These are phyloP conservation scores for Grapholita molesta DNA, from an alignment of 1,140 invertebrate species.

Conservation along the genomic window DNA sequence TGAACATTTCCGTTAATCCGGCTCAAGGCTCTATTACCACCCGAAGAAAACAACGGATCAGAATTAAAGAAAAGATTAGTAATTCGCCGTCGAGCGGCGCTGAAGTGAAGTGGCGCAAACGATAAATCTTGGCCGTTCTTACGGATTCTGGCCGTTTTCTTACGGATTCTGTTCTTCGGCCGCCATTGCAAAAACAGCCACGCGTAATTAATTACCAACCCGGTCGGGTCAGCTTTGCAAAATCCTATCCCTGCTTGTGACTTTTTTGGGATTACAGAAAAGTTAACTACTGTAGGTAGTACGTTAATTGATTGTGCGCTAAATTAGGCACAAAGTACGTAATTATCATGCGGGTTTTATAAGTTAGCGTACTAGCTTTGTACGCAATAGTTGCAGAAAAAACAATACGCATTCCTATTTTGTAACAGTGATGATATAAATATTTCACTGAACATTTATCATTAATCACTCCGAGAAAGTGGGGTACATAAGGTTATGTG, in stretches of 20 bases:
- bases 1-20: conserved; percentile 33
- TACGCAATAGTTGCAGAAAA: no score
- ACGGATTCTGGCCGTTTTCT: conserved; percentile 36
- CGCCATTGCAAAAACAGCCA: conserved; percentile 61
- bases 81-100: conserved; percentile 39
- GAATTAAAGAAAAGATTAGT: conserved; percentile 65
- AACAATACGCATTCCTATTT: no score
- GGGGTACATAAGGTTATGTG: no score
- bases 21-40: conserved; percentile 35
- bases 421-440: no score
- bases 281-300: conserved; percentile 30
- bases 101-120: conserved; percentile 58
- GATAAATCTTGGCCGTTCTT: conserved; percentile 63
- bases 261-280: conserved; percentile 52
- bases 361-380: neutral
- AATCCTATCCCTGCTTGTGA: conserved; percentile 56
- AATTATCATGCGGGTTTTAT: neutral
- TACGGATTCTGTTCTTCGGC: conserved; percentile 32
- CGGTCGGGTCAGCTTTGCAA: conserved; percentile 46
- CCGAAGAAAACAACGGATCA: conserved; percentile 46
- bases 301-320: conserved; percentile 42
- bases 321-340: neutral
- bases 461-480: no score
- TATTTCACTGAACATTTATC: no score
- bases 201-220: conserved; percentile 67